Evolutionary conservation across 2,113 vertebrate species (phyloP).

Genomic region (Crotophaga sulcirostris): DNA sequence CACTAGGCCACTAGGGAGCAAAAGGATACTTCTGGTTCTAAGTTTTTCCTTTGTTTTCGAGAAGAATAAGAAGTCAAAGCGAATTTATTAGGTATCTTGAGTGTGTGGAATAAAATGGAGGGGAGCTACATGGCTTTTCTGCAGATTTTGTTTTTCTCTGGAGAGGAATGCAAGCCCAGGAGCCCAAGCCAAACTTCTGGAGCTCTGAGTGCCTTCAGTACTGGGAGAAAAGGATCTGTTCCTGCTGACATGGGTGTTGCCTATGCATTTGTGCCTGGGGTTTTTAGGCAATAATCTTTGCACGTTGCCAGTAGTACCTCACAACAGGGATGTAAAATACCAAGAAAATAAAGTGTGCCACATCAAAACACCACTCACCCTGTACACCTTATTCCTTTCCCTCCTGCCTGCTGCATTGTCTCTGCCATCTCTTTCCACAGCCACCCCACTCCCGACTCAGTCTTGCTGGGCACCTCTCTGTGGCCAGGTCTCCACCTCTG

Average conservation of each 20-base stretch:
- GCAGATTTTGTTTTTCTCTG: slow-evolving; percentile 28
- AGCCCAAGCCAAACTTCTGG: slow-evolving; percentile 45
- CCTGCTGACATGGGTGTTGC: not conserved
- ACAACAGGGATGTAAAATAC: not conserved
- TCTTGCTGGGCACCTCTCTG: not conserved
- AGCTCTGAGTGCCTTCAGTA: not conserved
- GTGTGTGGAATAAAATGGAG: slow-evolving; percentile 27
- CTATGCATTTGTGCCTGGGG: not conserved
- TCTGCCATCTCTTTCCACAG: not conserved
- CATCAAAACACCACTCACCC: not conserved
- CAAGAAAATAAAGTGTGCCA: not conserved
- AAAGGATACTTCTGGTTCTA: slow-evolving; percentile 9
- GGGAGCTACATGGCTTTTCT: slow-evolving; percentile 8
- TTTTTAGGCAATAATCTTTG: slow-evolving; percentile 1
- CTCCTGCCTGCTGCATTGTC: not conserved
- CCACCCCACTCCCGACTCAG: not conserved
- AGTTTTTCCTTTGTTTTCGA: slow-evolving; percentile 42
- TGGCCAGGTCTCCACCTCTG: not conserved
- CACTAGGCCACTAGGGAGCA: not conserved
- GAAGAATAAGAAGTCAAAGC: slow-evolving; percentile 25
- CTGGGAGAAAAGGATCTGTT: not conserved
- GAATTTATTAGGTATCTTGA: slow-evolving; percentile 30
- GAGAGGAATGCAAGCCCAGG: slow-evolving; percentile 35
- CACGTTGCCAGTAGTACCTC: not conserved
- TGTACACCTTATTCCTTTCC: not conserved